Evolutionary conservation across 2,888 invertebrate genomes (phyloP), one percentile per base, ranked within the genome.

Genomic region (Amblyjoppa proteus): DNA sequence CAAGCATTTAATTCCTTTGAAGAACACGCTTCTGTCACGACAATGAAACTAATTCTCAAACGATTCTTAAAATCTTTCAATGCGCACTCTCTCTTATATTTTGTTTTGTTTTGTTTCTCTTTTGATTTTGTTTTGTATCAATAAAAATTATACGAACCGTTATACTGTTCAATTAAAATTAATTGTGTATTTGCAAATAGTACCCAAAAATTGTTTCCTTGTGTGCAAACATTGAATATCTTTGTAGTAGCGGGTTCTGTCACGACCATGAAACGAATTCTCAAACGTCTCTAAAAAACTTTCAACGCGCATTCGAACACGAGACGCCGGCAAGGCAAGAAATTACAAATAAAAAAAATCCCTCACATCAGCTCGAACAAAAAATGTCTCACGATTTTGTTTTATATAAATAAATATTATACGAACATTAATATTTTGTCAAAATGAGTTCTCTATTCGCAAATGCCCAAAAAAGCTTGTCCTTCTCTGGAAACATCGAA

Each of bases 211-310:
- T 25, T 56, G 2, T 56, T 9, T 7, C 38, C 38, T 38, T 38
- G 38, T 9, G 38, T 38, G 41, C 20, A 56, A 56, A 25, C 20
- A 25, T 56, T 3, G 7, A 9, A 9, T 56, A 5, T 9, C 11
- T 41, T 11, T 41, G 41, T 9, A 11, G 41, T 41, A 6, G 5
- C 2, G 9, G 2, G 0, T 41, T 41, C 11, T 69, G 77, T 77
- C 74, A 76, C 68, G 76, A 80, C 86, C 87, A 87, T 87, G 80
- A 82, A 80, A 82, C 73, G 66, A 53, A 82, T 74, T 85, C 79
- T 61, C 85, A 83, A 85, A 83, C 82, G 75, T 69, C 82, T 82
- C 76, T 85, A 61, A 68, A 74, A 82, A 83, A 79, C 66, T 83
- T 81, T 71, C 79, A 70, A 82, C 68, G 58, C 34, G 78, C 74